Evolutionary conservation across 2,888 invertebrate species (phyloP).

Genomic region (Eristalis intricaria): DNA sequence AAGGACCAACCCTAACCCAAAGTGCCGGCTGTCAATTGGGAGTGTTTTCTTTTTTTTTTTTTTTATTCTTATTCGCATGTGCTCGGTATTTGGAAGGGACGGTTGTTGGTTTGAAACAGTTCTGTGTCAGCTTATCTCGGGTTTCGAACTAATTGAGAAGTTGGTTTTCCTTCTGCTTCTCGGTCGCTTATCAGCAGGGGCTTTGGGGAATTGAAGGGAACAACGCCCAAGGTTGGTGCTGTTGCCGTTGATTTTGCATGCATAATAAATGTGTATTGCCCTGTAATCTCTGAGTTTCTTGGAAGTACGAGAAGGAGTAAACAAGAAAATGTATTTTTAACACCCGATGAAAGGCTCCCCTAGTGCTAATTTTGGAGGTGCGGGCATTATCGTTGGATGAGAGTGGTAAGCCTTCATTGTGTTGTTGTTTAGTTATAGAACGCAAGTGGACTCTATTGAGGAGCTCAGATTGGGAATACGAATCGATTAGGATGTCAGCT

Average conservation of each 20-base stretch:
- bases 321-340: neutral
- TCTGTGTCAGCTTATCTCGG: constrained; percentile 37
- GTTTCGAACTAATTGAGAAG: neutral
- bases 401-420: neutral
- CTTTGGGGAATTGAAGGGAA: constrained; percentile 18
- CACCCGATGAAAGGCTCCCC: neutral
- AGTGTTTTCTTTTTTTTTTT: neutral
- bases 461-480: neutral
- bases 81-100: neutral
- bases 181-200: constrained; percentile 43
- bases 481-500: neutral
- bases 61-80: constrained; percentile 4
- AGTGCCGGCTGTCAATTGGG: constrained; percentile 56
- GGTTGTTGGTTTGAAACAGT: constrained; percentile 2
- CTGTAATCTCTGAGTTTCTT: neutral
- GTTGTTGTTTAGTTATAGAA: neutral
- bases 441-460: neutral
- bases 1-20: constrained; percentile 56
- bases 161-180: neutral
- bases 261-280: neutral
- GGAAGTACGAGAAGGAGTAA: neutral
- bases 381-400: neutral
- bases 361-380: neutral
- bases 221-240: constrained; percentile 54
- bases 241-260: constrained; percentile 14